Evolutionary conservation across 2,797 vertebrate species (phyloP).

Genomic region (Tangara arthus): DNA sequence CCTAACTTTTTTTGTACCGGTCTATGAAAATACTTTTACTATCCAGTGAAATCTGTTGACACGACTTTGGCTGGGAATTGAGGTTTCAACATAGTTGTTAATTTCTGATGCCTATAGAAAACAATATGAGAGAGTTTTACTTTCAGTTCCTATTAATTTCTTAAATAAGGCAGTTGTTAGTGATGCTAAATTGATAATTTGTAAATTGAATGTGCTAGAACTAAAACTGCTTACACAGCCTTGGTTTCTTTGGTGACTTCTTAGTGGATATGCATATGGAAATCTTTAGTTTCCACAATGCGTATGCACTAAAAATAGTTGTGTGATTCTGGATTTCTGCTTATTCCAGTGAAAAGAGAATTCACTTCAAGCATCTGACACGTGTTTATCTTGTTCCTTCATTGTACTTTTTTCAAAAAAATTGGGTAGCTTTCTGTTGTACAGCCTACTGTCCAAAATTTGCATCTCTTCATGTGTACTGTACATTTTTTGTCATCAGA

Average conservation of each 20-base stretch:
- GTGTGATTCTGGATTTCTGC: background rate
- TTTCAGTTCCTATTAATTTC: background rate
- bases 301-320: background rate
- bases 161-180: background rate
- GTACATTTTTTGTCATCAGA: background rate
- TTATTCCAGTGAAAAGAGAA: background rate
- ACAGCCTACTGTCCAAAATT: background rate
- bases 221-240: background rate
- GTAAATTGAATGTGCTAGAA: background rate
- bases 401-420: background rate
- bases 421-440: background rate
- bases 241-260: background rate
- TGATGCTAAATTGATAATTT: background rate
- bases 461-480: background rate
- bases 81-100: background rate
- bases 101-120: background rate
- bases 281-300: background rate
- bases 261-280: background rate
- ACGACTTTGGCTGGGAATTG: rapidly evolving
- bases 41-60: background rate
- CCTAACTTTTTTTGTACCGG: background rate
- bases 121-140: background rate
- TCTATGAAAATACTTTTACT: background rate
- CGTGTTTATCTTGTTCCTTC: background rate
- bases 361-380: background rate